Base-by-base conservation (phyloP, 2,888 invertebrate species). In the Aquatica leii region DNA sequence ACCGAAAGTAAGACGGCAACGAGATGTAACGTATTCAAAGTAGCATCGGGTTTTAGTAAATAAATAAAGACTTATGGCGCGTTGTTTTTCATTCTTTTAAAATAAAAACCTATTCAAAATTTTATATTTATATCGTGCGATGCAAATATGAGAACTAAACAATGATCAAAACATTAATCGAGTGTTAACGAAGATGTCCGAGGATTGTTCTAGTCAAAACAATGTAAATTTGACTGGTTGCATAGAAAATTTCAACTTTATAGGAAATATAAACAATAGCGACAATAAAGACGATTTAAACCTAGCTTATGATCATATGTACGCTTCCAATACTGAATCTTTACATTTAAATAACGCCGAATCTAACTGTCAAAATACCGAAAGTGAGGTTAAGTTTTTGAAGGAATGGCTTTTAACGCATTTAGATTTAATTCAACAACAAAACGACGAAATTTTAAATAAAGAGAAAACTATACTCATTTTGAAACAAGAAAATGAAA, bases 381-480 rank as follows among this genome's bases (percentile, higher is more conserved):
- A 82, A 80, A 74, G 82, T 75, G 89, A 90, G 82, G 89, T 90
- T 80, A 88, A 85, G 78, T 87, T 87, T 74, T 83, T 90, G 54
- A 93, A 94, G 82, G 91, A 92, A 69, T 87, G 95, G 77, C 83
- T 95, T 68, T 83, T 94, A 62, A 86, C 92, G 70, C 94, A 96
- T 80, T 84, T 95, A 74, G 94, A 95, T 81, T 84, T 95, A 66
- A 93, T 95, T 78, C 94, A 95, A 80, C 93, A 94, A 81, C 95
- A 95, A 82, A 93, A 93, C 75, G 94, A 95, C 76, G 88, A 91
- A 74, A 86, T 95, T 68, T 85, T 88, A 70, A 89, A 89, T 72
- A 93, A 91, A 81, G 94, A 95, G 73, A 92, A 91, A 78, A 84
- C 89, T 55, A 86, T 93, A 68, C 87, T 88, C 62, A 85, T 87